Evolutionary conservation across 1,140 invertebrate genomes (phyloP), one percentile per base, ranked within the genome.

Genomic region (Drosophila mayri): DNA sequence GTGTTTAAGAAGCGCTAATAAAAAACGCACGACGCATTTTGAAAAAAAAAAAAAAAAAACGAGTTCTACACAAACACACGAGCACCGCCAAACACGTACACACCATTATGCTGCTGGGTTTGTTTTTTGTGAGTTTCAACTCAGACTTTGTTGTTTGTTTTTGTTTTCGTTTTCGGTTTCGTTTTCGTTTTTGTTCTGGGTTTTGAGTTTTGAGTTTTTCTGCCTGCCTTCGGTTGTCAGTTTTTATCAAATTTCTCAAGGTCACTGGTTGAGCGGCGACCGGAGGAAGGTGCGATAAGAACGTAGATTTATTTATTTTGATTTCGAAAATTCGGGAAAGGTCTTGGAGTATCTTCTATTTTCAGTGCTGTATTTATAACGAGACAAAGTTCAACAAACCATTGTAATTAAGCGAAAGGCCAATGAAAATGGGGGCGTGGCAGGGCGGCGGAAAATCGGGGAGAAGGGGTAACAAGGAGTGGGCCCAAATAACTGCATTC

Each of bases 11-110:
- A 65, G 63, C 46, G 73, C 55, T 47, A 83, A 88, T 63, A 79
- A 85, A 82, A 73, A 81, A 79, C 79, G 66, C 79, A 79, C 83
- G 66, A 86, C 84, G 79, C 79, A 86, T 87, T 83, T 73, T 43
- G n/a, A n/a, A n/a, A n/a, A 22, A 22, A 25, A 73, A 81, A 83
- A 8, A 30, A 30, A 68, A 85, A 80, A 87, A 87, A 72, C 83
- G 58, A 80, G 83, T 87, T 87, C 81, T 71, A 73, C 63, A 35
- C 57, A 75, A 49, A 66, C 28, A 73, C 40, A 47, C 14, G 37
- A 28, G 47, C 37, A 65, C 6, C 38, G 40, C 10, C 41, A 28
- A 12, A 50, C 30, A 50, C 38, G 68, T 32, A 49, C 28, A 43
- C 7, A 55, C 10, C 37, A 44, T 63, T 63, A 64, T 68, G 50